Conservation (phyloP, 1,140 invertebrate species). For the Phenacoccus solenopsis region DNA sequence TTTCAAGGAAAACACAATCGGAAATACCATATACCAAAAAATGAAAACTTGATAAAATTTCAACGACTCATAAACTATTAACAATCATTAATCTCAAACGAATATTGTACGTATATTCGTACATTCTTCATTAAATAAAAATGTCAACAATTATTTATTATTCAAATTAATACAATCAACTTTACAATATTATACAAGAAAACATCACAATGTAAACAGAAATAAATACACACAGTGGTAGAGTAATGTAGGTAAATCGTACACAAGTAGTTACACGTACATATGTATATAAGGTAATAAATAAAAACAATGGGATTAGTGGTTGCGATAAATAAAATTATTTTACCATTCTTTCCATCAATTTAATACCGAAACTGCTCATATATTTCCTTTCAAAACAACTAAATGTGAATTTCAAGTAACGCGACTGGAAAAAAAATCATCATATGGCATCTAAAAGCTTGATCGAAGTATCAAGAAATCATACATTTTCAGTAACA, state of each 20-base stretch:
- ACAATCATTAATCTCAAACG: too few relatives aligned
- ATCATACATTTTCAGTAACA: background rate
- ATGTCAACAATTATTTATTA: conserved; percentile 14
- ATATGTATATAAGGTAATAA: background rate
- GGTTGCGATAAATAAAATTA: background rate
- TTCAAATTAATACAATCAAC: conserved; percentile 13
- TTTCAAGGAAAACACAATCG: too few relatives aligned
- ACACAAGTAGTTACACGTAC: background rate
- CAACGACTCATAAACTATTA: too few relatives aligned
- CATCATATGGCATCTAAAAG: background rate
- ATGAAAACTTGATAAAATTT: too few relatives aligned
- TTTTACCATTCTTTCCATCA: too few relatives aligned
- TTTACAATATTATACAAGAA: conserved; percentile 14
- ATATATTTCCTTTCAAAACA: too few relatives aligned
- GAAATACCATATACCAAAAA: too few relatives aligned
- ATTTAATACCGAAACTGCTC: too few relatives aligned
- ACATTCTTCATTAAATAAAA: conserved; percentile 13
- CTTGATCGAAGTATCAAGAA: too few relatives aligned
- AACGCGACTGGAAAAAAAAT: background rate
- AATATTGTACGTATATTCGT: too few relatives aligned
- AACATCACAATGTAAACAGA: conserved; percentile 14
- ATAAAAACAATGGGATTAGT: background rate
- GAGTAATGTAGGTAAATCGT: background rate
- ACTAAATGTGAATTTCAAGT: too few relatives aligned
- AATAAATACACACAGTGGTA: conserved; percentile 1